Evolutionary conservation across 2,113 vertebrate species (phyloP).

Genomic region (Anser cygnoides): DNA sequence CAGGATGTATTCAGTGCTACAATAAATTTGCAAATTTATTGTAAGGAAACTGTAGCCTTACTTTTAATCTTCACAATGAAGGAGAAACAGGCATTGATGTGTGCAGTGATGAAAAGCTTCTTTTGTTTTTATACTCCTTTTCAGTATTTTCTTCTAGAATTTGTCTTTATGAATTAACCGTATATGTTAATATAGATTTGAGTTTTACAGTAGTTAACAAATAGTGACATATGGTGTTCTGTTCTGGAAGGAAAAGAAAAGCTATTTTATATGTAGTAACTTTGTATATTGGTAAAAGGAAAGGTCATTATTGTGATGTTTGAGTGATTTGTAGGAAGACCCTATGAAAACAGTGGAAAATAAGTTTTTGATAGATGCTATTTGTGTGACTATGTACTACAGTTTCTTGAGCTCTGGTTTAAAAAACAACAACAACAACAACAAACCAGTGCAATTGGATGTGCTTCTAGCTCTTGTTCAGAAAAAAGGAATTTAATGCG

Average conservation of each 20-base stretch:
- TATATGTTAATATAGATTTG: conserved; percentile 45
- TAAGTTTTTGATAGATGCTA: neutral
- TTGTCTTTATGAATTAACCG: conserved; percentile 53
- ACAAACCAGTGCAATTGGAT: neutral
- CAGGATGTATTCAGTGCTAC: conserved; percentile 47
- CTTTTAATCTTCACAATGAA: conserved; percentile 45
- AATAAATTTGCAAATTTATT: conserved; percentile 46
- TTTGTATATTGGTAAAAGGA: neutral
- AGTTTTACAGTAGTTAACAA: neutral
- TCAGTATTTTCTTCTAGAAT: conserved; percentile 32
- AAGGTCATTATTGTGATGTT: neutral
- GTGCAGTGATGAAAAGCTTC: conserved; percentile 32
- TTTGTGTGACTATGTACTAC: neutral
- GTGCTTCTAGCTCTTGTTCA: neutral
- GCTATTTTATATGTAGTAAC: neutral
- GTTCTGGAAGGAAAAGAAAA: conserved; percentile 27
- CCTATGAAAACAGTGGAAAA: neutral
- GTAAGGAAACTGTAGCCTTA: conserved; percentile 49
- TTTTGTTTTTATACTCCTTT: conserved; percentile 51
- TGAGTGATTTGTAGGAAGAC: neutral
- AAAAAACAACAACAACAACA: neutral
- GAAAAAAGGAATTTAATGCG: neutral
- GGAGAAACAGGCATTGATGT: conserved; percentile 20
- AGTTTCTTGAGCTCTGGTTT: neutral
- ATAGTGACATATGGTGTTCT: neutral